Base-by-base conservation (phyloP, 2,888 invertebrate species). In the Drosophila mulleri region DNA sequence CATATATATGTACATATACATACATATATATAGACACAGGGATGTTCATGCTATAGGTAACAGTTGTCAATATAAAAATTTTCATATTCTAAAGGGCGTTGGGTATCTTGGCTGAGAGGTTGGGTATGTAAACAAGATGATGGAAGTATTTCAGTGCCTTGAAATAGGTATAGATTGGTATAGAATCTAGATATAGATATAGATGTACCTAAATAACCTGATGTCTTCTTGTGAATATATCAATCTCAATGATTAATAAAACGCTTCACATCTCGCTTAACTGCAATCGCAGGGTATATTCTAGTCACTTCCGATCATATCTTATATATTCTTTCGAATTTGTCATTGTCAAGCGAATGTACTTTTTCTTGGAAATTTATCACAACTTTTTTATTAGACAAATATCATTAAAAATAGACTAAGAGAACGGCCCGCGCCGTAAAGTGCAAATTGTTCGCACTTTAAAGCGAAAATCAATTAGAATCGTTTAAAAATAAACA, bases 1-100 rank as follows among this genome's bases (percentile, higher is more conserved):
- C 64, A 59, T 57, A 37, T 57, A 35, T 29, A 44, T 32, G 23
- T 16, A 35, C n/a, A n/a, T n/a, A n/a, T n/a, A n/a, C n/a, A 23
- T 68, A 59, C 53, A 37, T 57, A 23, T 29, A 44, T 32, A 35
- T 16, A 35, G 35, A 18, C 53, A 48, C 48, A 60, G 77, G 57
- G 67, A 64, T 63, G 53, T 60, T 68, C 72, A 53, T n/a, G 39
- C 41, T 14, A 37, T 29, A 26, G 41, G 20, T 39, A n/a, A 44
- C 39, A 23, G 23, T 29, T 59, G 12, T 48, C 23, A 18, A 35
- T 35, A 52, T 41, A 41, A 32, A 48, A 14, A 50, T 16, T 41
- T 42, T 26, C 14, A 50, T 50, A 50, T 42, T 18, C 29, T 14
- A 14, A 32, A 50, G 18, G 16, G 12, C 18, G 7, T 3, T 12